These are phyloP conservation scores for Eurosta solidaginis DNA, from an alignment of 1,140 invertebrate species.

Conservation along the genomic window DNA sequence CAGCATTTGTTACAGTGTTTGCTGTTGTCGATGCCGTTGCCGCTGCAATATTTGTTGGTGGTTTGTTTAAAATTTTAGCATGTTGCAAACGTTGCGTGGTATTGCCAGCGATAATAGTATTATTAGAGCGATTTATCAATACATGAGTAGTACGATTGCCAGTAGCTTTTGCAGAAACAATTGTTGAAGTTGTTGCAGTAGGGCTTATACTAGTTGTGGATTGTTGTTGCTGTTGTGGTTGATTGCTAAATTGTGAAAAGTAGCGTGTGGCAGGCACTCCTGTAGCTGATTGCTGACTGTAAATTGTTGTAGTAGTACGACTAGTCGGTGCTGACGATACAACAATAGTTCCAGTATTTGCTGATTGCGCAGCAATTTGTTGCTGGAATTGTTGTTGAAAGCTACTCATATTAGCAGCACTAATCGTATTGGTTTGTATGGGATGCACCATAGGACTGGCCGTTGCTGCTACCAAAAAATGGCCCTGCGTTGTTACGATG, in stretches of 20 bases:
- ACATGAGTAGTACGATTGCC: slow-evolving; percentile 32
- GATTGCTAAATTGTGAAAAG: slow-evolving; percentile 35
- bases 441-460: not conserved
- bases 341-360: slow-evolving; percentile 2
- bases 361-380: slow-evolving; percentile 15
- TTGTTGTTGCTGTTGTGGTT: slow-evolving; percentile 30
- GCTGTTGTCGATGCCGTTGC: not conserved
- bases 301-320: not conserved
- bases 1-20: not conserved
- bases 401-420: slow-evolving; percentile 38
- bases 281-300: not conserved
- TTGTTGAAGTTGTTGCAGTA: slow-evolving; percentile 3
- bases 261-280: slow-evolving; percentile 29
- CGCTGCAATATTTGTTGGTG: slow-evolving; percentile 15
- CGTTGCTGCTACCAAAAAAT: slow-evolving; percentile 32
- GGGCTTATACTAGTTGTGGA: not conserved
- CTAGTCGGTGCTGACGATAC: not conserved
- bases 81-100: slow-evolving; percentile 34
- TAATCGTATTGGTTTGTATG: not conserved
- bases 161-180: not conserved
- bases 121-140: slow-evolving; percentile 34
- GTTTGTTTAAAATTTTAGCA: slow-evolving; percentile 33
- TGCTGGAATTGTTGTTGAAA: slow-evolving; percentile 35
- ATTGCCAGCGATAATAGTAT: slow-evolving; percentile 35
- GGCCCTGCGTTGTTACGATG: slow-evolving; percentile 31